phyloP scores from a whole-genome alignment of 35 echinoderm and acorn worm genomes.

The Chiridota heheva region DNA sequence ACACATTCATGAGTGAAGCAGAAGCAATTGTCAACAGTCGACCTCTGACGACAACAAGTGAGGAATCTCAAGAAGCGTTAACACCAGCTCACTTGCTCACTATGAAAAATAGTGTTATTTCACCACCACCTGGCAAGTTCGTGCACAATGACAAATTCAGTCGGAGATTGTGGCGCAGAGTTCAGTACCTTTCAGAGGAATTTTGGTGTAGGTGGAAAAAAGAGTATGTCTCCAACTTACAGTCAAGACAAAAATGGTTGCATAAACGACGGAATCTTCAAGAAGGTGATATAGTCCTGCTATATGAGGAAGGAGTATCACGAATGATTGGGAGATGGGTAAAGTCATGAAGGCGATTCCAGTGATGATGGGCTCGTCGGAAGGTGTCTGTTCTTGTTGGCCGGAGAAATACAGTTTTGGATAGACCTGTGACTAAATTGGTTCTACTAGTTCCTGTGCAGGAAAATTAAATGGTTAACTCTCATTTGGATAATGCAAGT shows the following conservation, averaged over 20 bases:
- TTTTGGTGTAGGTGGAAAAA: conserved; percentile 47
- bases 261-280: background rate
- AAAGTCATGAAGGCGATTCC: background rate
- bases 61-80: conserved; percentile 61
- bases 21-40: conserved; percentile 65
- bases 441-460: background rate
- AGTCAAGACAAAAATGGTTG: conserved; percentile 44
- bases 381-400: background rate
- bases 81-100: conserved; percentile 77
- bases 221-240: conserved; percentile 29
- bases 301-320: background rate
- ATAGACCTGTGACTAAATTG: background rate
- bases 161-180: conserved; percentile 33
- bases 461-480: background rate
- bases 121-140: conserved; percentile 50
- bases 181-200: conserved; percentile 29
- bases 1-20: conserved; percentile 73
- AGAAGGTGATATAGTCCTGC: conserved; percentile 20
- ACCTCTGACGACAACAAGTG: conserved; percentile 40
- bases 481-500: no score
- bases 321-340: background rate
- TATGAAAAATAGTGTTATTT: conserved; percentile 47
- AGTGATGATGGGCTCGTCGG: background rate
- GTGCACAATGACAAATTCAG: conserved; percentile 14
- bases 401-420: background rate